Percentiles rank a stretch among this genome's conserved stretches.
phyloP scores from a whole-genome alignment of 1,140 invertebrate genomes.

The Tigriopus japonicus region DNA sequence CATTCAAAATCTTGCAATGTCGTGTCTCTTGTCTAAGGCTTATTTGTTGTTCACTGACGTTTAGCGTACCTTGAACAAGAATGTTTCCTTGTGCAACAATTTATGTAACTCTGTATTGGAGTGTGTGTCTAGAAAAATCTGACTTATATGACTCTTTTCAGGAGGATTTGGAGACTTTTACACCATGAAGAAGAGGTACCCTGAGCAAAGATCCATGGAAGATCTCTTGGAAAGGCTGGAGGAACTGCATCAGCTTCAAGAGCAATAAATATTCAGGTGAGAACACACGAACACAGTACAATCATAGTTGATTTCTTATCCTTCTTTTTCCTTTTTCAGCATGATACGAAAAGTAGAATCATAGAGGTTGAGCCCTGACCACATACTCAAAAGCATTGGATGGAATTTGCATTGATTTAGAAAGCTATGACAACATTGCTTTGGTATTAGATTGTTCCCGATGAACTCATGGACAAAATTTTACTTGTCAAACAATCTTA shows the following conservation, averaged over 20 bases:
- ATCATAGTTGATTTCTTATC: neutral
- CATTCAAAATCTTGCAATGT: too few relatives aligned
- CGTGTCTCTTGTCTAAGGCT: too few relatives aligned
- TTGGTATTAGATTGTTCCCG: too few relatives aligned
- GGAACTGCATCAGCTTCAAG: neutral
- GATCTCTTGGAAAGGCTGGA: neutral
- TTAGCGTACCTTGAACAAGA: too few relatives aligned
- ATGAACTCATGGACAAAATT: too few relatives aligned
- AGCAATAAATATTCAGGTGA: neutral
- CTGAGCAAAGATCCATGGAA: neutral
- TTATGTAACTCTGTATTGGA: neutral
- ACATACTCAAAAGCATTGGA: too few relatives aligned
- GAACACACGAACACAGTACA: neutral
- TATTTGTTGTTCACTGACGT: too few relatives aligned
- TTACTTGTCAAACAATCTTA: too few relatives aligned
- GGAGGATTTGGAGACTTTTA: constrained; percentile 31
- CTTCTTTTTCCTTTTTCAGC: neutral
- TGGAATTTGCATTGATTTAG: too few relatives aligned
- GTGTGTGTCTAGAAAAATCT: neutral
- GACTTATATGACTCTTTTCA: constrained; percentile 20
- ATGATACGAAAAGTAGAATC: neutral
- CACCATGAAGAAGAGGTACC: constrained; percentile 25
- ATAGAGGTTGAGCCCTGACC: too few relatives aligned
- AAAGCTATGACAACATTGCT: too few relatives aligned
- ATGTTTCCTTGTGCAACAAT: too few relatives aligned